Base-by-base conservation (phyloP, 92 coral and sea anemone genomes). In the Chrysogorgia sp. region DNA sequence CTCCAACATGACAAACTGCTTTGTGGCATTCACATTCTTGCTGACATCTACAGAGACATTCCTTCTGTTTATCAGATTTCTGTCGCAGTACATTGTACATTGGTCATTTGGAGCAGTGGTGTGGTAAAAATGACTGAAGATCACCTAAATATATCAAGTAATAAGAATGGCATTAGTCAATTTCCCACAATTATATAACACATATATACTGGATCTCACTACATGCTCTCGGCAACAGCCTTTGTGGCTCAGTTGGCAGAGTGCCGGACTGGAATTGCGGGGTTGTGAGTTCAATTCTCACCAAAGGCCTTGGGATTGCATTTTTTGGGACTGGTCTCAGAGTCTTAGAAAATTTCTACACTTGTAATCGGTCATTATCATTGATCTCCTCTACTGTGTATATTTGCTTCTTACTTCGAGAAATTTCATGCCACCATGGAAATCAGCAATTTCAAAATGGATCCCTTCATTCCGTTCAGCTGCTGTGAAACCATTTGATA, bases 401-500 rank as follows among this genome's bases (percentile, higher is more conserved):
- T n/a, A n/a, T n/a, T 14, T 53, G 57, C n/a, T n/a, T n/a, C 65
- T 26, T 33, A 84, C 88, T 83, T 88, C 86, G 13, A 77, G 74
- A 58, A 88, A 85, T 53, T 88, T 88, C 81, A 81, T 84, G 23
- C 84, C 89, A 58, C 81, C 84, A 71, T 81, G 86, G 86, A 85
- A 88, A 79, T 85, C 89, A 0, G 92, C 89, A 13, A 88, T 71
- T 65, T 85, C 89, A 57, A 88, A 88, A 34, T 85, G 89, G 0
- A 88, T 79, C 5, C 92, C 92, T 64, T 88, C 86, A n/a, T 66
- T 64, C 26, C 85, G 31, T 53, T 89, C 81, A 64, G 85, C 83
- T 17, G 90, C 85, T 20, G 90, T 85, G 57, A 82, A 89, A 33
- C 92, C 92, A 85, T 89, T 89, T 22, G 88, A 80, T 4, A 82